These are phyloP conservation scores for Discoglossus pictus DNA, from an alignment of 2,797 vertebrate genomes.

Conservation along the genomic window DNA sequence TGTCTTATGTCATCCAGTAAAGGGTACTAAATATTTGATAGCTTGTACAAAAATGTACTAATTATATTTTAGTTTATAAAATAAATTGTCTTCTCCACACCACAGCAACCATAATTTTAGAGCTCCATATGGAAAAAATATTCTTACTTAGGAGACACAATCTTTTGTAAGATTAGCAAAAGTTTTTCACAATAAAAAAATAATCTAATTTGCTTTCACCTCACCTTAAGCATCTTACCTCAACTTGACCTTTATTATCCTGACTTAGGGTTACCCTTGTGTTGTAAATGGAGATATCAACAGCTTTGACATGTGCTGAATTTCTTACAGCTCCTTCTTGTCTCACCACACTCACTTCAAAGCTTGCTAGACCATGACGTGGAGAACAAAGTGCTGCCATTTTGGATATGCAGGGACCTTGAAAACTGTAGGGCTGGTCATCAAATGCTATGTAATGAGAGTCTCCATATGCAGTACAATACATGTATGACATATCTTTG, in stretches of 20 bases:
- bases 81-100: too few species aligned
- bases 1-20: too few species aligned
- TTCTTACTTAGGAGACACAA: too few species aligned
- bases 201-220: too few species aligned
- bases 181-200: too few species aligned
- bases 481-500: background rate
- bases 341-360: background rate
- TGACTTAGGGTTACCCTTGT: background rate
- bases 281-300: background rate
- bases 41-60: too few species aligned
- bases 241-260: background rate
- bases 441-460: background rate
- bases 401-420: background rate
- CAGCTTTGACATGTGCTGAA: background rate
- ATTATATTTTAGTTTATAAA: too few species aligned
- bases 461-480: background rate
- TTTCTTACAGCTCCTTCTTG: background rate
- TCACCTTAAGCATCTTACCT: too few species aligned
- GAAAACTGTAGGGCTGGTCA: background rate
- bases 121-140: too few species aligned
- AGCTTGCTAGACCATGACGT: background rate
- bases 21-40: too few species aligned
- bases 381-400: constrained; percentile 1
- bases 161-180: too few species aligned
- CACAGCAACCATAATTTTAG: too few species aligned